A percentile compares a stretch with the other conserved stretches of the same genome.
Evolutionary conservation across 2,113 vertebrate genomes (phyloP).

Genomic region (Oceanodroma tethys): DNA sequence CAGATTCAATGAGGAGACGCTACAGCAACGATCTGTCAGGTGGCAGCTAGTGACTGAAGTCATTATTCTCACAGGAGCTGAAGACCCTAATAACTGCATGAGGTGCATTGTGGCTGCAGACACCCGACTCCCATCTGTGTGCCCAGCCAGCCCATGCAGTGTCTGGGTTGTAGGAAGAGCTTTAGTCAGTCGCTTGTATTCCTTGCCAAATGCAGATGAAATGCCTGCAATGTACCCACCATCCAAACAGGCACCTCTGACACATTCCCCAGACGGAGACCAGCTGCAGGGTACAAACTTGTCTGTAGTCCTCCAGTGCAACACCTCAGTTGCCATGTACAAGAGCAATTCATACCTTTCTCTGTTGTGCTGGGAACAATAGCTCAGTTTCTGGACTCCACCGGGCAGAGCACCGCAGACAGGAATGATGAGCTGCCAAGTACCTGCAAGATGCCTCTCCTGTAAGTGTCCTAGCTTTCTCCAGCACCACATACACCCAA

Average conservation of each 20-base stretch:
- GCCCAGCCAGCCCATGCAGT: neutral
- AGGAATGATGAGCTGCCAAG: neutral
- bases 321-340: neutral
- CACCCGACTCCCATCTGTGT: accelerated
- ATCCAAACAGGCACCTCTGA: neutral
- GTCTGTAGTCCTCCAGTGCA: neutral
- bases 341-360: neutral
- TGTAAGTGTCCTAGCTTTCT: neutral
- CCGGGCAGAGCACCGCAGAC: accelerated
- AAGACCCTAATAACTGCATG: neutral
- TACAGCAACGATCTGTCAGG: neutral
- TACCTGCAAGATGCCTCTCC: neutral
- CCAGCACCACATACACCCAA: neutral
- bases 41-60: neutral
- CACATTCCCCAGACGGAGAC: neutral
- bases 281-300: neutral
- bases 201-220: neutral
- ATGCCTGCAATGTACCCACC: neutral
- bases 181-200: neutral
- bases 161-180: neutral
- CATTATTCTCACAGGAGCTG: neutral
- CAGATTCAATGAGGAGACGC: neutral
- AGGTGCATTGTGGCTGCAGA: neutral
- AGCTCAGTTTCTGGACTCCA: neutral
- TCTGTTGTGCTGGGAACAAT: neutral